phyloP scores from a whole-genome alignment of 2,113 vertebrate species.

The Neolamprologus sp. region DNA sequence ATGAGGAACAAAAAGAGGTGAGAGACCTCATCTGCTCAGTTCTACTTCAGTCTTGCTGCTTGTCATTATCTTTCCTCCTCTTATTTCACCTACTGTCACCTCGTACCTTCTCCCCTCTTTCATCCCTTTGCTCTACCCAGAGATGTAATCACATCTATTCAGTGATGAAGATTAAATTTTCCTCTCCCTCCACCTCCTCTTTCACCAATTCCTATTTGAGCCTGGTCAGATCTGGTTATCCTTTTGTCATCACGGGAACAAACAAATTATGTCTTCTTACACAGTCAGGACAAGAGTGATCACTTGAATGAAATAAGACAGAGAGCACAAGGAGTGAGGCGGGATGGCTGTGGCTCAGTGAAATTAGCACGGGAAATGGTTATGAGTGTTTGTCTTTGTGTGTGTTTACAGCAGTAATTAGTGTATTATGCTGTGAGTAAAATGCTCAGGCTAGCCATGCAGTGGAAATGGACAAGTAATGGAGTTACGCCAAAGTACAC shows the following conservation, averaged over 20 bases:
- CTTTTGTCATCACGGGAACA: conserved; percentile 43
- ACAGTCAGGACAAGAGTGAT: neutral
- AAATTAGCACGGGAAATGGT: conserved; percentile 19
- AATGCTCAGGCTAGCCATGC: conserved; percentile 46
- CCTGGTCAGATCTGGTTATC: conserved; percentile 19
- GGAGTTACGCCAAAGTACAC: conserved; percentile 33
- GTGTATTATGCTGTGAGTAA: conserved; percentile 55
- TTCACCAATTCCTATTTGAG: neutral
- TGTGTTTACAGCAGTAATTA: conserved; percentile 65
- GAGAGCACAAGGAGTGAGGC: neutral
- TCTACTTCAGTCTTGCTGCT: neutral
- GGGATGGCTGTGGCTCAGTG: neutral
- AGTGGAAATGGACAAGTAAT: conserved; percentile 54
- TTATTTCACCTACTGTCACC: conserved; percentile 12
- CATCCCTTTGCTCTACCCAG: neutral
- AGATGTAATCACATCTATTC: conserved; percentile 45
- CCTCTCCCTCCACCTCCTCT: conserved; percentile 10
- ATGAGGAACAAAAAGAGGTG: neutral
- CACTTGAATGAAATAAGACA: neutral
- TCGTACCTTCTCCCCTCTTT: neutral
- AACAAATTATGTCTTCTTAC: conserved; percentile 45
- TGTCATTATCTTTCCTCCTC: conserved; percentile 34
- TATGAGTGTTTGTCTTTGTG: conserved; percentile 39
- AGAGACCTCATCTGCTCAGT: conserved; percentile 4
- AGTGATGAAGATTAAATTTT: conserved; percentile 45